phyloP scores from a whole-genome alignment of 2,797 vertebrate genomes.

The Xyrichtys novacula region DNA sequence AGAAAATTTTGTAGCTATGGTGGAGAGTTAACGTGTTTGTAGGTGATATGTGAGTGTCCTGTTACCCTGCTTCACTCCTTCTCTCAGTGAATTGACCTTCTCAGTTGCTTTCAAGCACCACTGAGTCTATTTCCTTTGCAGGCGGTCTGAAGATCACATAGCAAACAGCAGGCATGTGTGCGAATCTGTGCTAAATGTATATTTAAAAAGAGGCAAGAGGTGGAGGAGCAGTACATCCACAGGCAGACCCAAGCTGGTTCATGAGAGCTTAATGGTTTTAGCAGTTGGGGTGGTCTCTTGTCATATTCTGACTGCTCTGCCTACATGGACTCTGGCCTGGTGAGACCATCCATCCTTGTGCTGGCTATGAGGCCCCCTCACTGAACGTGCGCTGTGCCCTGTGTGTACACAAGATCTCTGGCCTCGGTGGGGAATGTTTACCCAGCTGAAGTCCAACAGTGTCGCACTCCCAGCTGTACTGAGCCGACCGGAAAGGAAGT shows the following conservation, averaged over 20 bases:
- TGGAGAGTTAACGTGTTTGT: conserved; percentile 16
- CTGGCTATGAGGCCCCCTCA: conserved; percentile 56
- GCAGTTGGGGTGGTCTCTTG: conserved; percentile 65
- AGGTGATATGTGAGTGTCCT: conserved; percentile 56
- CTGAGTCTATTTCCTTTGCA: conserved; percentile 58
- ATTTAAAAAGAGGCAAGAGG: background rate
- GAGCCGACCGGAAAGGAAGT: conserved; percentile 65
- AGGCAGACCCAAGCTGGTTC: conserved; percentile 3
- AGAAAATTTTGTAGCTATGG: no score
- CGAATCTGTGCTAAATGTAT: background rate
- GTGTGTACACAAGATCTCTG: conserved; percentile 83
- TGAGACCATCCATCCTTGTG: conserved; percentile 71
- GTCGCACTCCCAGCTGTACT: conserved; percentile 66
- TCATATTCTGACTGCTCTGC: conserved; percentile 69
- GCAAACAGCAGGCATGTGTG: background rate
- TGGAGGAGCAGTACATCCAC: conserved; percentile 22
- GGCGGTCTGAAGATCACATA: conserved; percentile 36
- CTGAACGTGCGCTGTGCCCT: conserved; percentile 68
- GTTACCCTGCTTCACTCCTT: conserved; percentile 60
- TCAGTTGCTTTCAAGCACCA: conserved; percentile 65
- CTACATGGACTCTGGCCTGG: conserved; percentile 76
- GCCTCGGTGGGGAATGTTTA: conserved; percentile 84
- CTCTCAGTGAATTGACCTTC: conserved; percentile 54
- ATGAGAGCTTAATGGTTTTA: conserved; percentile 32
- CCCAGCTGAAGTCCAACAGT: conserved; percentile 85